Conservation (phyloP, 2,888 invertebrate genomes). For the Acleris laterana region DNA sequence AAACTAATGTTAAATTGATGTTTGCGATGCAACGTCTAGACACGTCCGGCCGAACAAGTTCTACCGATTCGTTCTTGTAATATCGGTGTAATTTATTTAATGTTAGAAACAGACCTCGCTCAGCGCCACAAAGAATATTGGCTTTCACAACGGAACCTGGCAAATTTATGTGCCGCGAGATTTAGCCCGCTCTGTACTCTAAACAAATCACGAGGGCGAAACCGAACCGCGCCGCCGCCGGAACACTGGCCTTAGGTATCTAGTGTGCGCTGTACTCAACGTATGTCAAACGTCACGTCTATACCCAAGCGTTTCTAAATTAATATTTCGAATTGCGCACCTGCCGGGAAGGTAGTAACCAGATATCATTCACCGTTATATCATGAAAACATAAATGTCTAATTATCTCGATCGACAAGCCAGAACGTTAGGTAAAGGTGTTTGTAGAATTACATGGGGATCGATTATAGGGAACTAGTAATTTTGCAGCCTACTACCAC, state of each 20-base stretch:
- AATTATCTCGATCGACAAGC: slow-evolving; percentile 45
- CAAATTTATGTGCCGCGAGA: slow-evolving; percentile 80
- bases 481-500: slow-evolving; percentile 75
- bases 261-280: background rate
- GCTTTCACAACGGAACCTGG: slow-evolving; percentile 82
- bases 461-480: slow-evolving; percentile 73
- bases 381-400: slow-evolving; percentile 34
- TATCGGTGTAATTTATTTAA: slow-evolving; percentile 83
- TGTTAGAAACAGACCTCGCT: slow-evolving; percentile 80
- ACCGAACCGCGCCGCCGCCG: background rate
- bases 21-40: slow-evolving; percentile 71
- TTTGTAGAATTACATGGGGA: slow-evolving; percentile 69
- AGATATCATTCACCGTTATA: slow-evolving; percentile 27
- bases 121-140: slow-evolving; percentile 81
- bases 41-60: slow-evolving; percentile 76
- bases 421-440: slow-evolving; percentile 65
- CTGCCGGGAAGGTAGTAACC: slow-evolving; percentile 8
- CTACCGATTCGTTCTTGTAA: slow-evolving; percentile 80
- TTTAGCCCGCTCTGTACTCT: slow-evolving; percentile 55
- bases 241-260: background rate
- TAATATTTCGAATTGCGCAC: slow-evolving; percentile 22
- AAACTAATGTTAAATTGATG: slow-evolving; percentile 63
- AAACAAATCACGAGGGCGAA: slow-evolving; percentile 18
- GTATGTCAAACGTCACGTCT: background rate
- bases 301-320: slow-evolving; percentile 10